Percentiles rank a stretch among this genome's conserved stretches.
Conservation (phyloP, 2,113 vertebrate species). For the Vombatus ursinus region DNA sequence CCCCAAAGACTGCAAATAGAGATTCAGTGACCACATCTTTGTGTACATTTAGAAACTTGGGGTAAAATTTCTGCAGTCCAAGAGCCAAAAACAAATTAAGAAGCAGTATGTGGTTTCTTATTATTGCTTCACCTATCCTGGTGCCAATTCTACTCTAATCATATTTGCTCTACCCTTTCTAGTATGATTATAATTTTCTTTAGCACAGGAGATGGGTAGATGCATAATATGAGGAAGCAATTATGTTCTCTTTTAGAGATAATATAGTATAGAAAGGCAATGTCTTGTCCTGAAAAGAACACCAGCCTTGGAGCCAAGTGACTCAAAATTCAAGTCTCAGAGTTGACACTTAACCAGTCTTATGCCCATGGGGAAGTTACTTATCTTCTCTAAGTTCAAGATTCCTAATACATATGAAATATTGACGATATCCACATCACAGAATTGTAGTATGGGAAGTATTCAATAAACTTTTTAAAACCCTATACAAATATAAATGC, state of each 20-base stretch:
- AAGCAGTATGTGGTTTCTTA: neutral
- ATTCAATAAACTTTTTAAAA: neutral
- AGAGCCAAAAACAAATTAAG: neutral
- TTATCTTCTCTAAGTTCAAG: neutral
- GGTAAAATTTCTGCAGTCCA: neutral
- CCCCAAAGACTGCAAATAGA: neutral
- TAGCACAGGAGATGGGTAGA: neutral
- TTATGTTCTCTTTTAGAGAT: neutral
- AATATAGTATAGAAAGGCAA: neutral
- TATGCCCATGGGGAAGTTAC: neutral
- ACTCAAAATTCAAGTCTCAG: neutral
- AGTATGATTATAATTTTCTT: neutral
- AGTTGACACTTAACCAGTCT: neutral
- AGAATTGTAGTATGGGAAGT: neutral
- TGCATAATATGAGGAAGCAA: neutral
- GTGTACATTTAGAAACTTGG: neutral
- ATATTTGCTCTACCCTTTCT: neutral
- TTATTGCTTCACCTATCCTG: neutral
- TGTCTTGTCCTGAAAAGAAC: neutral
- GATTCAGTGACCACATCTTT: neutral
- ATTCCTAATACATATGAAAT: neutral
- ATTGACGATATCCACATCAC: neutral
- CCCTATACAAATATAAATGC: neutral
- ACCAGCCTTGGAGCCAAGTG: neutral
- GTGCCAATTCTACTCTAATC: neutral